Evolutionary conservation across 1,140 invertebrate species (phyloP).

Genomic region (Eufriesea mexicana): DNA sequence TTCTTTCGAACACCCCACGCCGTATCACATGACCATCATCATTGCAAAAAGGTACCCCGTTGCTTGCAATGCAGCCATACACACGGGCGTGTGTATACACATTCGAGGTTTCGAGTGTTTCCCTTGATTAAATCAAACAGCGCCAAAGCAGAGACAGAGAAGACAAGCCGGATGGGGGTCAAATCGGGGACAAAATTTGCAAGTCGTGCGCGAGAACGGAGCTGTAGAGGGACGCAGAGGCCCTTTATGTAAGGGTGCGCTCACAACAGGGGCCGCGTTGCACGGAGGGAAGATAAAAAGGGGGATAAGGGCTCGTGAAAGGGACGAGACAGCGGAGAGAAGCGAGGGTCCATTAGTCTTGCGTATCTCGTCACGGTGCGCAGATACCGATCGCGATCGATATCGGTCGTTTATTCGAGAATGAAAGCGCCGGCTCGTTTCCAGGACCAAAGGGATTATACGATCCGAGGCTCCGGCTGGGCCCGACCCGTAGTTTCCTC

Average conservation of each 20-base stretch:
- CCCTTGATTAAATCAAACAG: conserved; percentile 58
- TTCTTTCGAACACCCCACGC: too few relatives aligned
- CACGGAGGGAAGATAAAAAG: conserved; percentile 49
- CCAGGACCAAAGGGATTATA: conserved; percentile 45
- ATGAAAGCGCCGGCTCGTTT: conserved; percentile 66
- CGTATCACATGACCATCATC: too few relatives aligned
- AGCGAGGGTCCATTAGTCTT: conserved; percentile 73
- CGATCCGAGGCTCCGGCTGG: conserved; percentile 23
- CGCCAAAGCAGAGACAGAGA: neutral
- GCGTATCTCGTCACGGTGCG: conserved; percentile 70
- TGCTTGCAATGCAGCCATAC: neutral
- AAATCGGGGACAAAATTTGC: conserved; percentile 68
- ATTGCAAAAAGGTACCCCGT: too few relatives aligned
- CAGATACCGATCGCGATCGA: conserved; percentile 75
- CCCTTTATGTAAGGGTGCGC: conserved; percentile 43
- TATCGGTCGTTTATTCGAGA: conserved; percentile 72
- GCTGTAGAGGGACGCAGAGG: neutral
- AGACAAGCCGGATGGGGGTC: neutral
- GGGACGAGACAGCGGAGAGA: conserved; percentile 29
- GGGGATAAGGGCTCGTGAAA: conserved; percentile 48
- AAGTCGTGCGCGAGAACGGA: conserved; percentile 38
- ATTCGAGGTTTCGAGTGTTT: conserved; percentile 40
- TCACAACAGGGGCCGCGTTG: conserved; percentile 29
- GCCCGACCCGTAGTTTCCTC: neutral
- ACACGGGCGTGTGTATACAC: neutral